Conservation (phyloP, 2,797 vertebrate species). For the Danionella dracula region DNA sequence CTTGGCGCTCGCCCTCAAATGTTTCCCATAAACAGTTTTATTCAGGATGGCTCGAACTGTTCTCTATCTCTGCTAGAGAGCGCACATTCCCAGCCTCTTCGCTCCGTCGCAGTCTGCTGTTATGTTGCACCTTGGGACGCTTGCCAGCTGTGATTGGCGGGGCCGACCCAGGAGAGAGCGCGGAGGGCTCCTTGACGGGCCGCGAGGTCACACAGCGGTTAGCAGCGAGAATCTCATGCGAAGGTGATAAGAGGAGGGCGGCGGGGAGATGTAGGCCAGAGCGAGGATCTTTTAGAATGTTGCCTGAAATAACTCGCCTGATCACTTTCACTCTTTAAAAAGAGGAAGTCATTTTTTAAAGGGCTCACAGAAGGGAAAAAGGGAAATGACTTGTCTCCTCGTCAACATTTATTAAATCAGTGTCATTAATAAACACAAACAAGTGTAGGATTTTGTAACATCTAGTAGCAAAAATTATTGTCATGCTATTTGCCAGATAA, state of each 20-base stretch:
- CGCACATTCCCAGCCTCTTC: conserved; percentile 13
- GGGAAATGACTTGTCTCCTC: too few relatives aligned
- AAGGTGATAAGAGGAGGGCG: not conserved
- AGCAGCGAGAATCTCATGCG: not conserved
- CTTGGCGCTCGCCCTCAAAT: not conserved
- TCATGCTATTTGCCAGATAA: too few relatives aligned
- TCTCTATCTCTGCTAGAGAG: not conserved
- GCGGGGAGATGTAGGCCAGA: not conserved
- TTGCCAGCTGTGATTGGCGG: conserved; percentile 16
- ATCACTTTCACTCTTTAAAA: not conserved
- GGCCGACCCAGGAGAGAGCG: not conserved
- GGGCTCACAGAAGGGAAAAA: too few relatives aligned
- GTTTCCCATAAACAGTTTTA: not conserved
- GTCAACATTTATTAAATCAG: too few relatives aligned
- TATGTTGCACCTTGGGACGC: conserved; percentile 16
- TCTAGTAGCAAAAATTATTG: too few relatives aligned
- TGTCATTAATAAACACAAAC: too few relatives aligned
- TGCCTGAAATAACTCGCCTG: not conserved
- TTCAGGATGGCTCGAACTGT: not conserved
- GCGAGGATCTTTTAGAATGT: not conserved
- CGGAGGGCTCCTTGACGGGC: not conserved
- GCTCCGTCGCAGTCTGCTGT: conserved; percentile 18
- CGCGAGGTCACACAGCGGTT: not conserved
- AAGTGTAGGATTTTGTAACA: too few relatives aligned
- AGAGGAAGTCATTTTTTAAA: not conserved